Evolutionary conservation across 2,113 vertebrate species (phyloP).

Genomic region (Callopanchax toddi): DNA sequence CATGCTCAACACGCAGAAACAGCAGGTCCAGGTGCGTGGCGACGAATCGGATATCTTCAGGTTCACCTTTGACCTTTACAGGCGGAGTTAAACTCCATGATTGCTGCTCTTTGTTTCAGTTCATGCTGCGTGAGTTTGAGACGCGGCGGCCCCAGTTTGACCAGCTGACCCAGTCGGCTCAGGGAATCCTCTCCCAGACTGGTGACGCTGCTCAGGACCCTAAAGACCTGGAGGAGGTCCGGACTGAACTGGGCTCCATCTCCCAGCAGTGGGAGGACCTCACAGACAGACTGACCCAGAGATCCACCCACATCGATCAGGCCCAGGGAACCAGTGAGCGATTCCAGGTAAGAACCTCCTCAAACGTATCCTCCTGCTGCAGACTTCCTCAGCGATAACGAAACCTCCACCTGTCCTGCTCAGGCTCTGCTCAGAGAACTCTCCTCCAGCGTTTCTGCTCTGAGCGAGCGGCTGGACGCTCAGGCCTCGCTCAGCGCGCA

Average conservation of each 20-base stretch:
- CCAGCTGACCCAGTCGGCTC: slow-evolving; percentile 90
- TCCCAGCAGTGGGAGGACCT: slow-evolving; percentile 90
- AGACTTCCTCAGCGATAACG: neutral
- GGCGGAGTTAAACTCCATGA: neutral
- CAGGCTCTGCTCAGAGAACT: slow-evolving; percentile 85
- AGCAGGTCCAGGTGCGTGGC: slow-evolving; percentile 91
- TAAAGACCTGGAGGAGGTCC: slow-evolving; percentile 83
- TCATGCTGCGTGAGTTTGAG: slow-evolving; percentile 99
- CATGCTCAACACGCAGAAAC: slow-evolving; percentile 96
- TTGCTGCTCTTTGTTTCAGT: slow-evolving; percentile 72
- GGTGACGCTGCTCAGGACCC: slow-evolving; percentile 78
- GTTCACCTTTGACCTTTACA: no score
- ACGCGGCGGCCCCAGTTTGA: slow-evolving; percentile 90
- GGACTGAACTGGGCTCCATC: slow-evolving; percentile 85
- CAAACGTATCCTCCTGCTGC: slow-evolving; percentile 51
- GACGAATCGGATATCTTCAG: no score
- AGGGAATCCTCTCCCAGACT: slow-evolving; percentile 86
- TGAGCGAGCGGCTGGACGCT: slow-evolving; percentile 85
- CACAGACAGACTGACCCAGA: slow-evolving; percentile 83
- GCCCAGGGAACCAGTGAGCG: slow-evolving; percentile 90
- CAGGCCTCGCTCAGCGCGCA: slow-evolving; percentile 90
- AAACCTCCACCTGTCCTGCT: neutral
- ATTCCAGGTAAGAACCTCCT: slow-evolving; percentile 81
- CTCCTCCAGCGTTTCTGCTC: slow-evolving; percentile 83
- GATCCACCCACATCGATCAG: slow-evolving; percentile 90